Evolutionary conservation across 2,113 vertebrate genomes (phyloP).

Genomic region (Epinephelus moara): DNA sequence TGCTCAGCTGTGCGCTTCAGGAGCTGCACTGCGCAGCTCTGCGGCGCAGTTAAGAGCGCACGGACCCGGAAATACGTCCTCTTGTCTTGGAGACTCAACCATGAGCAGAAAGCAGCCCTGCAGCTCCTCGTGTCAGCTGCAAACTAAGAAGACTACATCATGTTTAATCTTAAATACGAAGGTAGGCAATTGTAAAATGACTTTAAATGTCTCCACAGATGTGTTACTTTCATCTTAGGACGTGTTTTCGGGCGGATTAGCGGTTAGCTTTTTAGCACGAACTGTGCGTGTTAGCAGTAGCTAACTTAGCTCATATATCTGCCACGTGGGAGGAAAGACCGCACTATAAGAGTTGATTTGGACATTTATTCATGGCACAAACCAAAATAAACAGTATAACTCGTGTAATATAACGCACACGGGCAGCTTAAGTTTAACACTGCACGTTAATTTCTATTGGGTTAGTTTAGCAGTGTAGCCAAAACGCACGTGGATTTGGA

Average conservation of each 20-base stretch:
- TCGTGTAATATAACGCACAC: background rate
- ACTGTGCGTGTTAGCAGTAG: background rate
- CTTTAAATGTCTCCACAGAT: fast-evolving
- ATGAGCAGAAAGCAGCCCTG: background rate
- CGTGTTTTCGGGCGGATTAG: background rate
- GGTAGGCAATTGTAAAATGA: background rate
- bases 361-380: fast-evolving
- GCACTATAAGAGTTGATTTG: no score
- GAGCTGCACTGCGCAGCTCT: slow-evolving; percentile 41
- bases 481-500: background rate
- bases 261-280: background rate
- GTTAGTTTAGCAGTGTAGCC: no score
- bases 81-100: background rate
- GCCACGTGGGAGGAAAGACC: slow-evolving; percentile 65
- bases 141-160: background rate
- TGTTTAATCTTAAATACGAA: background rate
- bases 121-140: fast-evolving
- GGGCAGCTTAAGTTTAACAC: fast-evolving
- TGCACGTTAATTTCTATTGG: no score
- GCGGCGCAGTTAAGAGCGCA: slow-evolving; percentile 6
- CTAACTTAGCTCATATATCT: slow-evolving; percentile 40
- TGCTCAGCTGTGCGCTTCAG: background rate
- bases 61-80: slow-evolving; percentile 48
- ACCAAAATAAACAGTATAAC: background rate
- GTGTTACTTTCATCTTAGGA: no score